Evolutionary conservation across 1,140 invertebrate genomes (phyloP).

Genomic region (Hyles euphorbiae): DNA sequence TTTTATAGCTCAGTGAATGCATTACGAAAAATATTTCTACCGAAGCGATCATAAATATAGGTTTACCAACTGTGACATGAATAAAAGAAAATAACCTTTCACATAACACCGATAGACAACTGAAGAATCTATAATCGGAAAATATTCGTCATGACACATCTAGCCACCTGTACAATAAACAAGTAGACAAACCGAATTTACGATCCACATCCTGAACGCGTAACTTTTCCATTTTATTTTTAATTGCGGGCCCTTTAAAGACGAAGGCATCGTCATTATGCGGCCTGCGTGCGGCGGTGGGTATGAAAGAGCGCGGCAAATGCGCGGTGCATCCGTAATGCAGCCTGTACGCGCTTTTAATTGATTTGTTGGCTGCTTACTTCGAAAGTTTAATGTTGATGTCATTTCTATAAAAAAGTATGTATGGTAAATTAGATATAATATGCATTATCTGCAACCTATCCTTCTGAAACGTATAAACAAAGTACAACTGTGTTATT

Average conservation of each 20-base stretch:
- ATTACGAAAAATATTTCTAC: not conserved
- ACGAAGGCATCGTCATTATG: constrained; percentile 10
- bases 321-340: constrained; percentile 18
- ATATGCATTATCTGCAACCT: too few relatives aligned
- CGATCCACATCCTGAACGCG: constrained; percentile 2
- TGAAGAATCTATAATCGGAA: too few relatives aligned
- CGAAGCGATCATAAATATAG: not conserved
- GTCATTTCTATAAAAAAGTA: too few relatives aligned
- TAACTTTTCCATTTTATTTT: constrained; percentile 9
- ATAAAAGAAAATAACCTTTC: not conserved
- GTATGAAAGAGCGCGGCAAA: constrained; percentile 9
- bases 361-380: constrained; percentile 17
- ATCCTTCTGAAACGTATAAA: too few relatives aligned
- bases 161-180: constrained; percentile 8
- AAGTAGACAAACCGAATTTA: constrained; percentile 1
- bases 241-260: constrained; percentile 13
- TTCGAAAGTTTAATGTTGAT: not conserved
- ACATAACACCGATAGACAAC: too few relatives aligned
- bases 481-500: too few relatives aligned
- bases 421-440: too few relatives aligned
- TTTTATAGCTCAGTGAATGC: not conserved
- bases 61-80: not conserved
- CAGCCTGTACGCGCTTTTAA: constrained; percentile 14
- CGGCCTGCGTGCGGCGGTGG: constrained; percentile 13
- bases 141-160: too few relatives aligned